These are phyloP conservation scores for Charanyca ferruginea DNA, from an alignment of 2,888 invertebrate genomes.

Conservation along the genomic window DNA sequence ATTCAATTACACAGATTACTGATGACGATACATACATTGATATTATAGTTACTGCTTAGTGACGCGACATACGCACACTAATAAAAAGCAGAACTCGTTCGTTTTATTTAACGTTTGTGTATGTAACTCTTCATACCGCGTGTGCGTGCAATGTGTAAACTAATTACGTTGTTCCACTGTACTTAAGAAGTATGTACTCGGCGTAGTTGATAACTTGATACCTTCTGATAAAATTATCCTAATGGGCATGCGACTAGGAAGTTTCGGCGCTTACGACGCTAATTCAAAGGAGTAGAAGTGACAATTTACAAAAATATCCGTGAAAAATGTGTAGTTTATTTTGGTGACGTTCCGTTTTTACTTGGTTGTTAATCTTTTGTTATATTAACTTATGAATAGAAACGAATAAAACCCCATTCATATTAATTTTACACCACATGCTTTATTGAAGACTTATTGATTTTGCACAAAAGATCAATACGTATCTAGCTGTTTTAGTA, in stretches of 20 bases:
- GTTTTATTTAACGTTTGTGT: too few species aligned
- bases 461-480: not conserved
- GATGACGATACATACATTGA: too few species aligned
- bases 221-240: slow-evolving; percentile 27
- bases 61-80: too few species aligned
- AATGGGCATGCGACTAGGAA: slow-evolving; percentile 36
- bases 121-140: too few species aligned
- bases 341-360: not conserved
- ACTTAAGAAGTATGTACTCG: too few species aligned
- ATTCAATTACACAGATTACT: too few species aligned
- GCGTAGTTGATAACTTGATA: slow-evolving; percentile 8
- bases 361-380: not conserved
- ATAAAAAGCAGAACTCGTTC: too few species aligned
- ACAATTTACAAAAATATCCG: not conserved
- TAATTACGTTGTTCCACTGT: too few species aligned
- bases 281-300: slow-evolving; percentile 12
- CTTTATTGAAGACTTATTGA: not conserved
- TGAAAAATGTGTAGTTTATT: not conserved
- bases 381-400: not conserved
- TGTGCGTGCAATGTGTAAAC: too few species aligned
- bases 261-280: slow-evolving; percentile 1
- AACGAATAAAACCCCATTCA: not conserved
- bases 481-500: not conserved
- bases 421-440: not conserved
- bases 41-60: too few species aligned